Conservation (phyloP, 2,888 invertebrate genomes). For the Polymixis lichenea region DNA sequence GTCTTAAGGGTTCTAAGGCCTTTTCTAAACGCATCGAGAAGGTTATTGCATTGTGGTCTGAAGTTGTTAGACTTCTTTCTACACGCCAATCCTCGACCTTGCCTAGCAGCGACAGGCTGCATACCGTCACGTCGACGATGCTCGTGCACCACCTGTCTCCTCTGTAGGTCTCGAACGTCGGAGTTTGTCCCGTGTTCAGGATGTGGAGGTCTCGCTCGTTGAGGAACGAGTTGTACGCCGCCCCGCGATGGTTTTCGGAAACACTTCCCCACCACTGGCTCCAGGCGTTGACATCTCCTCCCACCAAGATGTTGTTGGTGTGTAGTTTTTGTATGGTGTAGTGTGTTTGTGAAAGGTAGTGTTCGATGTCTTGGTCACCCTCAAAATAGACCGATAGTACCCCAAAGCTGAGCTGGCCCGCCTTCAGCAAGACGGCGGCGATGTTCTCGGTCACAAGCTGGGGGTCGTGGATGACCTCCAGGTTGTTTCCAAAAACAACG, state of each 20-base stretch:
- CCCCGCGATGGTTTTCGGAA: constrained; percentile 53
- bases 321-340: background rate
- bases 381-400: background rate
- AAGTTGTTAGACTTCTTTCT: too few relatives aligned
- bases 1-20: background rate
- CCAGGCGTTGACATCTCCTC: constrained; percentile 38
- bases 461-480: background rate
- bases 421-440: background rate
- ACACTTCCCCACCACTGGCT: constrained; percentile 46
- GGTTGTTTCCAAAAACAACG: background rate
- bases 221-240: constrained; percentile 40
- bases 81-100: too few relatives aligned
- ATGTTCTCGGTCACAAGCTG: too few relatives aligned
- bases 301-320: constrained; percentile 8
- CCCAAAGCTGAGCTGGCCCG: background rate
- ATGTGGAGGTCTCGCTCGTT: constrained; percentile 52
- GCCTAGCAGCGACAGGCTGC: too few relatives aligned
- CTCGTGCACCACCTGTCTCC: constrained; percentile 1
- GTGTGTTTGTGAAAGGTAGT: background rate
- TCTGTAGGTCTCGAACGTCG: constrained; percentile 25
- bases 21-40: too few relatives aligned
- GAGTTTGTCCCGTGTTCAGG: constrained; percentile 40
- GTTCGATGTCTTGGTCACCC: background rate
- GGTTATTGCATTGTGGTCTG: too few relatives aligned
- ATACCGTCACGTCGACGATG: background rate